Base-by-base conservation (phyloP, 2,888 invertebrate genomes). In the Erebia ligea region DNA sequence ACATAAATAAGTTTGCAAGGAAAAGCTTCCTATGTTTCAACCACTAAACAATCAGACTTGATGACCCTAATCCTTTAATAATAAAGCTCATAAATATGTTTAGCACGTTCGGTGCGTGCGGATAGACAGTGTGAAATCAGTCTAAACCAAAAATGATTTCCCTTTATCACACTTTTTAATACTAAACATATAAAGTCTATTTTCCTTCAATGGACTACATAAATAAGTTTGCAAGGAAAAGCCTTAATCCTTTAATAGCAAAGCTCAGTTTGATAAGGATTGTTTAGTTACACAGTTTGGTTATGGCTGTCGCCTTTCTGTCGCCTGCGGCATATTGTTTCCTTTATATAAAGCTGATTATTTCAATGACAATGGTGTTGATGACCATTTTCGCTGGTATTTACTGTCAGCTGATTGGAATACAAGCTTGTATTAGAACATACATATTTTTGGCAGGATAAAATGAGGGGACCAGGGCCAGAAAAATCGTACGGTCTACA, bases 321-420 rank as follows among this genome's bases (percentile, higher is more conserved):
- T 73, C 77, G 76, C 75, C 74, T 68, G 72, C 68, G 67, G 72
- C 71, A 72, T 76, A 76, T 76, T 76, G 77, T 79, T 77, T 78
- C 77, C 80, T 80, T 73, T 78, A 75, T 75, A 76, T 74, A 75
- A 73, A 76, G 71, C 74, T 72, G 77, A 75, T 73, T 70, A 73
- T 73, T 74, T 74, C 40, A 76, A 71, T 73, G 68, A 76, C 73
- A 76, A 75, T 72, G 69, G 72, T 67, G 64, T 69, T 64, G 58
- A 57, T 75, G 69, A 71, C 75, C 74, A 73, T 71, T 75, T 75
- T 67, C 10, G 71, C 63, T 69, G 17, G 70, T 73, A 52, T 52
- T 52, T 68, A 69, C 56, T 66, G 67, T 34, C 66, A 42, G 62
- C 63, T 67, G 57, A 67, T 52, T 56, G 42, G 19, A 19, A 67